Base-by-base conservation (phyloP, 2,797 vertebrate genomes). In the Xenopus petersii region DNA sequence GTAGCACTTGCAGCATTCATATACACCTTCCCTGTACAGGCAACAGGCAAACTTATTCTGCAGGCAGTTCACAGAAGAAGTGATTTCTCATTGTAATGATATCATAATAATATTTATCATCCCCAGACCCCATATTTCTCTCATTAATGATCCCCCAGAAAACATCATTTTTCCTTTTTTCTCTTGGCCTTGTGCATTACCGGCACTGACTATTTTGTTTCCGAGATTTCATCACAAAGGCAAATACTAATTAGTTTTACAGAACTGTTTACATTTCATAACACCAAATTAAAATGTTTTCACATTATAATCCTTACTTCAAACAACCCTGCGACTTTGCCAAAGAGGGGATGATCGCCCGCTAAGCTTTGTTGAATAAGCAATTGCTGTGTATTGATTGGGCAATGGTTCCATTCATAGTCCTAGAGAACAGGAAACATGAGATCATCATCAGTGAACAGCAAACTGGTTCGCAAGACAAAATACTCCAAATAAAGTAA, bases 331-430 rank as follows among this genome's bases (percentile, higher is more conserved):
- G 21, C 21, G 21, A 21, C 21, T 21, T 21, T 21, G 21, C 21
- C 21, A 21, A 21, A 21, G 21, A 21, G 21, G 21, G 1, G 21
- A 21, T 21, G 64, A 77, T 77, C 70, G 66, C 13, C 64, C 10
- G 10, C 70, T 73, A 78, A 73, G 60, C 59, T 62, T 78, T 73
- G 48, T 64, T 48, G 21, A 46, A 58, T 64, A 59, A 21, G 21
- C 21, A 21, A 21, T 21, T 21, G 21, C 21, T 21, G 21, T 69
- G 70, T 73, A 69, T 73, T 54, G 70, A 78, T 78, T 73, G 24
- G 67, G 64, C 75, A 77, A 68, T 77, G 11, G 7, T 67, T 68
- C 48, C 48, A 72, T 42, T 64, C 36, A 55, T 66, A 54, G 51
- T 58, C 58, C 47, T 49, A 56, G 59, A 33, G 65, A 67, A 58